These are phyloP conservation scores for Gari tellinella DNA, from an alignment of 2,888 invertebrate genomes.

Conservation along the genomic window DNA sequence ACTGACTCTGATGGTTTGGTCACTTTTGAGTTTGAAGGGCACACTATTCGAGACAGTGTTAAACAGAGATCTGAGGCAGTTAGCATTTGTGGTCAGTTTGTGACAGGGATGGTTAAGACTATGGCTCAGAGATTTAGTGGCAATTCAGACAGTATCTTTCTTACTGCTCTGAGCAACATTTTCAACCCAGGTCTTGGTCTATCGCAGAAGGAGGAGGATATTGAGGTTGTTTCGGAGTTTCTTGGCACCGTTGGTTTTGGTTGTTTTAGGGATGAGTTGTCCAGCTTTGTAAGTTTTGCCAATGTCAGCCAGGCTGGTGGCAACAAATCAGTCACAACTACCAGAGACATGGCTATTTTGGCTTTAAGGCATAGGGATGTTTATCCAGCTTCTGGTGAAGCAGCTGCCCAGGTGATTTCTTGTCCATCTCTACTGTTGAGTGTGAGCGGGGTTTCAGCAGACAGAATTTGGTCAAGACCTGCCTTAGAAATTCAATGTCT, in stretches of 20 bases:
- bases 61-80: constrained; percentile 52
- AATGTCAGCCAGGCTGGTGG: neutral
- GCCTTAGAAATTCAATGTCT: constrained; percentile 1
- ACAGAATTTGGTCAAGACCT: neutral
- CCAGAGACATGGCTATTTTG: neutral
- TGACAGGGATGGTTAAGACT: constrained; percentile 33
- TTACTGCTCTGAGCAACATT: constrained; percentile 2
- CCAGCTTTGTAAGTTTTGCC: constrained; percentile 1
- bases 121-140: constrained; percentile 38
- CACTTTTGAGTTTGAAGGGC: constrained; percentile 47
- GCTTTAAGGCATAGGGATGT: too few species aligned
- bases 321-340: neutral
- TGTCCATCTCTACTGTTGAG: neutral
- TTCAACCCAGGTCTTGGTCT: constrained; percentile 7
- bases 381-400: too few species aligned
- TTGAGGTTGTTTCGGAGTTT: constrained; percentile 10
- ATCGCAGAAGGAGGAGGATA: neutral
- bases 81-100: constrained; percentile 41
- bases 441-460: neutral
- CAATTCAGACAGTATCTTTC: neutral
- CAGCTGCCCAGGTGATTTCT: neutral
- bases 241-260: constrained; percentile 10
- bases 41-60: constrained; percentile 48
- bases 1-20: constrained; percentile 34
- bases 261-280: neutral